These are phyloP conservation scores for Luffia ferchaultella DNA, from an alignment of 2,888 invertebrate genomes.

Conservation along the genomic window DNA sequence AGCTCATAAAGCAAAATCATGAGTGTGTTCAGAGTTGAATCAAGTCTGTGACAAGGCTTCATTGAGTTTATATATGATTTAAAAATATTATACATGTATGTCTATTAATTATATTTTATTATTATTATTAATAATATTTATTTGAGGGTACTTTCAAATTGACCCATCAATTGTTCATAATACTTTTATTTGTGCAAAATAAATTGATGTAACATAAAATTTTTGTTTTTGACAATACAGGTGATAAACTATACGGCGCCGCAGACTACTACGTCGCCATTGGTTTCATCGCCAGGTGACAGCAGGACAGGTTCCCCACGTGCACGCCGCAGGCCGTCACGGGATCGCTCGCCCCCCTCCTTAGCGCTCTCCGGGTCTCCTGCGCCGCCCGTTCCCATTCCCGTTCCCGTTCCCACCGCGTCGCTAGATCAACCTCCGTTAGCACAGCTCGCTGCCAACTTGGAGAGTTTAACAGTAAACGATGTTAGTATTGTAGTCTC, in stretches of 20 bases:
- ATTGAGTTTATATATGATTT: too few relatives aligned
- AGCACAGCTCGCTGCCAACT: conserved; percentile 46
- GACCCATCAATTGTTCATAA: too few relatives aligned
- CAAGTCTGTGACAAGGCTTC: too few relatives aligned
- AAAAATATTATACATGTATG: too few relatives aligned
- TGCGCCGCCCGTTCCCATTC: conserved; percentile 29
- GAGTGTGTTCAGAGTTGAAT: too few relatives aligned
- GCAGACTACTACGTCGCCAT: conserved; percentile 70
- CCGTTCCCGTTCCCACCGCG: conserved; percentile 24
- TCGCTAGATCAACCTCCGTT: conserved; percentile 24
- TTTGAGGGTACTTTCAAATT: too few relatives aligned
- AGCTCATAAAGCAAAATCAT: too few relatives aligned
- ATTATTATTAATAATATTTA: too few relatives aligned
- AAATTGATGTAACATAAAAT: too few relatives aligned
- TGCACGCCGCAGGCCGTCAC: conserved; percentile 56
- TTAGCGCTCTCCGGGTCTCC: conserved; percentile 9
- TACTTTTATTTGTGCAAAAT: too few relatives aligned
- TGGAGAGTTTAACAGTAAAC: conserved; percentile 45
- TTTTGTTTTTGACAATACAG: conserved; percentile 23
- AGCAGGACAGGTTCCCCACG: conserved; percentile 77
- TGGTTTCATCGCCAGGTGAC: conserved; percentile 81
- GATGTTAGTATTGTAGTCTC: conserved; percentile 41
- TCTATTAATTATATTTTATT: too few relatives aligned
- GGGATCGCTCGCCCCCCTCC: conserved; percentile 50
- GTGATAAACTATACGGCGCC: conserved; percentile 54